Base-by-base conservation (phyloP, 35 echinoderm and acorn worm species). In the Hemicentrotus pulcherrimus region DNA sequence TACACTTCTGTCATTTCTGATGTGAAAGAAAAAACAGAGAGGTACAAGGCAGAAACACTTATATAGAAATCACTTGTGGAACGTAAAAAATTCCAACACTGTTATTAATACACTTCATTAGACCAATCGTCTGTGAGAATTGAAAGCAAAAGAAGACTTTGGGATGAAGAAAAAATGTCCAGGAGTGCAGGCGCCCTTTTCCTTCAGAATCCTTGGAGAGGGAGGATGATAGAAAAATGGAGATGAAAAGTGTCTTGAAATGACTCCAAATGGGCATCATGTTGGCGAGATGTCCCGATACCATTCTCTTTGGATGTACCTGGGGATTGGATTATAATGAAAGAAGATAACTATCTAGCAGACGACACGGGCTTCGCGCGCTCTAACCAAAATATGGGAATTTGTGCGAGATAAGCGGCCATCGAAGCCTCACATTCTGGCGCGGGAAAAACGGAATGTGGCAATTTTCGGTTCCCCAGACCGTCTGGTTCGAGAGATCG, bases 231-330 rank as follows among this genome's bases (percentile, higher is more conserved):
- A 90, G 88, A 32, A 90, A 89, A 90, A 32, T 22, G 32, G 32
- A 90, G 32, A 90, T 45, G 46, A 46, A 90, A 90, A 46, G 88
- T 90, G 88, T 45, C 88, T 90, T 19, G 33, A 90, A 90, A 90
- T 90, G 88, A 90, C 88, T 90, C 46, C 88, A 90, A 90, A 45
- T 90, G 88, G 88, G 88, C 88, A 90, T 90, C 88, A 90, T 90
- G 46, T 47, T 45, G 32, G 88, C 22, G 88, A 90, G 88, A 90
- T 90, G 32, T 90, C 88, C 88, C 88, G 88, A 90, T 90, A 90
- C 88, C 32, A 47, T 90, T 33, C 88, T 90, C 88, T 45, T 90
- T 47, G 18, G 6, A 32, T 90, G 19, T 90, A 45, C 32, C 32
- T 16, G 9, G 88, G 88, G 88, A 90, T 90, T 90, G 88, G 88